A percentile compares a stretch with the other conserved stretches of the same genome.
These are phyloP conservation scores for Scalopus aquaticus DNA, from an alignment of 2,113 vertebrate genomes.

Conservation along the genomic window DNA sequence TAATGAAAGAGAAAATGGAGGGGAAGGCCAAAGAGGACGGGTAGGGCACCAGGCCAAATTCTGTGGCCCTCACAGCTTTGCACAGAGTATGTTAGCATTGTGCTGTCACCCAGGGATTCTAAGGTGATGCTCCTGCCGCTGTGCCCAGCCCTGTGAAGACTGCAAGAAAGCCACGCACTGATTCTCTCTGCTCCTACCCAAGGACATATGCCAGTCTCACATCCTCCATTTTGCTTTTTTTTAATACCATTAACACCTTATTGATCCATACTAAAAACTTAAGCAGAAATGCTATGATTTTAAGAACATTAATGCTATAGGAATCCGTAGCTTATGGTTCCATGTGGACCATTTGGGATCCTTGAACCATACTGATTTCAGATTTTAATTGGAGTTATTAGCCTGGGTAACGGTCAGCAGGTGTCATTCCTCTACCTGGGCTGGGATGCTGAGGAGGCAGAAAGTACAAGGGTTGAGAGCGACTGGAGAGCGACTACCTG, in stretches of 20 bases:
- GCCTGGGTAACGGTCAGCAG: background rate
- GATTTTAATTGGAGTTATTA: background rate
- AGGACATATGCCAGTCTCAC: background rate
- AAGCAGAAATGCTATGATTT: background rate
- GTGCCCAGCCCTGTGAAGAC: background rate
- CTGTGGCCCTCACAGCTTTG: background rate
- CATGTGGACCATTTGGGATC: background rate
- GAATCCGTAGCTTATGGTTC: background rate
- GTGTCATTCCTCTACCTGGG: background rate
- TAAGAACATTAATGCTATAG: background rate
- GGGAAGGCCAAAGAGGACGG: background rate
- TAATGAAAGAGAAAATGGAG: background rate
- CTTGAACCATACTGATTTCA: background rate
- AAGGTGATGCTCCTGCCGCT: background rate
- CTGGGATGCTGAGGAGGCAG: background rate
- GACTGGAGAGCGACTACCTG: background rate
- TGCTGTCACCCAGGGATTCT: background rate
- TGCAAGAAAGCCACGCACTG: background rate
- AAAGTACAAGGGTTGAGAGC: background rate
- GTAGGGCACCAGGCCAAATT: background rate
- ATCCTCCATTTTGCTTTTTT: background rate
- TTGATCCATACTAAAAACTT: slow-evolving; percentile 32
- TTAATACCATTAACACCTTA: slow-evolving; percentile 25
- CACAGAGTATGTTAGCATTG: background rate
- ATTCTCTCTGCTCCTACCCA: background rate